Evolutionary conservation across 1,140 invertebrate genomes (phyloP), one percentile per base, ranked within the genome.

Genomic region (Oryzaephilus surinamensis): DNA sequence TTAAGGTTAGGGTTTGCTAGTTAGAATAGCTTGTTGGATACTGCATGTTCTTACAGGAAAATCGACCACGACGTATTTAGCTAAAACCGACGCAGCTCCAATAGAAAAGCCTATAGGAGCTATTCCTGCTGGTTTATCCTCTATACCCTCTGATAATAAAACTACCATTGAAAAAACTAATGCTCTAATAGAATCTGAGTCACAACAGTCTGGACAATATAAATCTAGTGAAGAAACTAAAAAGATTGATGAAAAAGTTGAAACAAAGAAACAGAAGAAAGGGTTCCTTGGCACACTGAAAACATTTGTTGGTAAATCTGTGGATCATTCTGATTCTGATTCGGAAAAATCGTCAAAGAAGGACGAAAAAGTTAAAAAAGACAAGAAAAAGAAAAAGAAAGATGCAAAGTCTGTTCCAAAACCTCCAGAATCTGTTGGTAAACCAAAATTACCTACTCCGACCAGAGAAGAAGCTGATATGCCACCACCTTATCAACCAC

Each of bases 31-130:
- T 61, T 60, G 55, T 61, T 60, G 54, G 58, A 60, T 48, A 53
- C 42, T 55, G 60, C 60, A 61, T 61, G 60, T 62, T 60, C n/a
- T n/a, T 62, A 42, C 60, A 62, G 60, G 58, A 60, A 54, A 48
- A 53, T 42, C 56, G 50, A 60, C 57, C 27, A 46, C 59, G 51
- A 52, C 51, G n/a, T n/a, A n/a, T n/a, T n/a, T 58, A 56, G 48
- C 43, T 56, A 56, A 46, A 44, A 50, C 46, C 33, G 57, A 57
- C 52, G 55, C 51, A 33, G 33, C 41, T 16, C 32, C 38, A 39
- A 37, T 49, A 52, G 41, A 45, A 24, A 40, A 50, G 40, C 41
- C 44, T 36, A 40, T 48, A 51, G 41, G 36, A 42, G 38, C 37
- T 21, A 24, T 24, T 29, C 14, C 27, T 34, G 32, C 29, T 37